These are phyloP conservation scores for Ectemnius cavifrons DNA, from an alignment of 2,888 invertebrate species.

Conservation along the genomic window DNA sequence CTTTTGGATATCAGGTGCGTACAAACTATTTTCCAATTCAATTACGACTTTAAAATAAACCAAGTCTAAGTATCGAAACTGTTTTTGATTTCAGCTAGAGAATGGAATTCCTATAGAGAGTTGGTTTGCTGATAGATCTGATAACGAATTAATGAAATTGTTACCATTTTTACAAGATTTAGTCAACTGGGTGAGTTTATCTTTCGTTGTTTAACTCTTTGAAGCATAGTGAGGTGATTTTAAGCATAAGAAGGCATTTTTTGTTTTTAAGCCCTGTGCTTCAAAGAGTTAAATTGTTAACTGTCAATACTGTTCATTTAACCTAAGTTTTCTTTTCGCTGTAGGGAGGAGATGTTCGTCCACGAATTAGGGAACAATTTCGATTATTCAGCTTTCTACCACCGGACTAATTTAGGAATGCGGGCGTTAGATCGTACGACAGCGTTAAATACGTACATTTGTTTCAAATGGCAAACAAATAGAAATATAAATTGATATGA, in stretches of 20 bases:
- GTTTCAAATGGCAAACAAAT: no score
- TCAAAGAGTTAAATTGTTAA: neutral
- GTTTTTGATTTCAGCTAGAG: conserved; percentile 83
- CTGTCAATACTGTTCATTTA: conserved; percentile 10
- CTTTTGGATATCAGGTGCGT: conserved; percentile 92
- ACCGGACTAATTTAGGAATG: conserved; percentile 83
- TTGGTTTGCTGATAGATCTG: conserved; percentile 95
- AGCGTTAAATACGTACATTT: no score
- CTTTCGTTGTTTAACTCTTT: conserved; percentile 9
- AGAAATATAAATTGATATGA: no score
- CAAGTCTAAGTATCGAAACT: no score
- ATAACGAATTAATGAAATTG: conserved; percentile 93
- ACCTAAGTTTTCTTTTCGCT: conserved; percentile 63
- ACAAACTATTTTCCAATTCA: no score
- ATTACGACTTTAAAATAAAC: no score
- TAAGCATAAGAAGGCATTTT: no score
- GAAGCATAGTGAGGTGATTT: neutral
- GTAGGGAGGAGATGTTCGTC: conserved; percentile 94
- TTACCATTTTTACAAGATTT: conserved; percentile 94
- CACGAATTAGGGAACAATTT: conserved; percentile 93
- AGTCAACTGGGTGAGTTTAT: conserved; percentile 84
- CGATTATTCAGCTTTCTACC: conserved; percentile 93
- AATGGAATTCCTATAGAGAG: conserved; percentile 98
- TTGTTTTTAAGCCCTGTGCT: no score
- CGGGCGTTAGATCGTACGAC: no score